phyloP scores from a whole-genome alignment of 2,113 vertebrate genomes.

The Stercorarius parasiticus region DNA sequence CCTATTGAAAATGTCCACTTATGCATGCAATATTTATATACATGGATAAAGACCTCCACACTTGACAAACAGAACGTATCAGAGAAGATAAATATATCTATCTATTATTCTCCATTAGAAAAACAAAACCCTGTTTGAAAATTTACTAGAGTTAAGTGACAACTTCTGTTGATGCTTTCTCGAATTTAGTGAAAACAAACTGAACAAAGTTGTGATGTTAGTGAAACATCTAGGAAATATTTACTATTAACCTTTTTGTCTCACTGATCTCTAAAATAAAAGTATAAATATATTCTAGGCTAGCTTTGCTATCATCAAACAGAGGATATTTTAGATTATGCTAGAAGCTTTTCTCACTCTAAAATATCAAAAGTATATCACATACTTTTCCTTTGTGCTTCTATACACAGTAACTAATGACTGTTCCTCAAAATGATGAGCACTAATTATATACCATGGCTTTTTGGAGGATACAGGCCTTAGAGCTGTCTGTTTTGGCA shows the following conservation, averaged over 20 bases:
- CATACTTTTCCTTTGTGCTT: background rate
- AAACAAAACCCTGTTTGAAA: background rate
- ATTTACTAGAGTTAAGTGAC: background rate
- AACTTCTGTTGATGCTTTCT: background rate
- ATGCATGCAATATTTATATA: background rate
- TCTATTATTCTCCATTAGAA: background rate
- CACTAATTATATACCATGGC: background rate
- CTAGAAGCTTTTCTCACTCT: background rate
- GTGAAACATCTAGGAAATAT: background rate
- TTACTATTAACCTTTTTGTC: background rate
- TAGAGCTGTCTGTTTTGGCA: background rate
- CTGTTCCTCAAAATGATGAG: background rate
- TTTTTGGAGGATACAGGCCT: background rate
- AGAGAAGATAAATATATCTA: background rate
- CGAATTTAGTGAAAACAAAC: background rate
- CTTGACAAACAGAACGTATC: background rate
- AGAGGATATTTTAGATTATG: background rate
- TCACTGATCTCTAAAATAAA: background rate
- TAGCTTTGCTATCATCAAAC: background rate
- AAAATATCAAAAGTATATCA: background rate
- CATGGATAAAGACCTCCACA: background rate
- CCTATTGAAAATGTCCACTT: background rate
- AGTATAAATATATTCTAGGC: background rate
- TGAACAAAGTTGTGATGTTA: background rate
- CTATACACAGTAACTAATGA: background rate